phyloP scores from a whole-genome alignment of 2,797 vertebrate genomes.

The Megaceryle alcyon region DNA sequence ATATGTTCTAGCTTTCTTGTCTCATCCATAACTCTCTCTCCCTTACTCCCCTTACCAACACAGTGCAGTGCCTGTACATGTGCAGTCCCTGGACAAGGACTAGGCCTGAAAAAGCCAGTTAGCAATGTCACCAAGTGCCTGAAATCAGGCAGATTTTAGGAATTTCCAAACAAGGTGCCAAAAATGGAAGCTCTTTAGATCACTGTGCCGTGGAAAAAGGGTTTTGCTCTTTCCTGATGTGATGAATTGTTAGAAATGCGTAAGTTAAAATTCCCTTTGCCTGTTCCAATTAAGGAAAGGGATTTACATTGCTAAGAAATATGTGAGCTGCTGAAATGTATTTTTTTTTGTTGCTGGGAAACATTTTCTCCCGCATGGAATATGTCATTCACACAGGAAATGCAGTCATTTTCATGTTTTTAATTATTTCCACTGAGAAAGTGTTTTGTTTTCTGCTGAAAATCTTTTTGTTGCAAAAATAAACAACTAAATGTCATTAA shows the following conservation, averaged over 20 bases:
- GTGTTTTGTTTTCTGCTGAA: slow-evolving; percentile 52
- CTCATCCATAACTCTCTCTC: not conserved
- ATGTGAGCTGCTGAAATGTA: not conserved
- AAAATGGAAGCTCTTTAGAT: not conserved
- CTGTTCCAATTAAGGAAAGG: not conserved
- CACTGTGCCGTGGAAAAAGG: not conserved
- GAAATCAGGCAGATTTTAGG: not conserved
- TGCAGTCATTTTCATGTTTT: slow-evolving; percentile 57
- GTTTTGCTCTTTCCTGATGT: not conserved
- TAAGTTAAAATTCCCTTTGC: not conserved
- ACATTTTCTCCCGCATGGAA: slow-evolving; percentile 17
- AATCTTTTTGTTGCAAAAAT: slow-evolving; percentile 46
- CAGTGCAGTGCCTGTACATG: accelerated
- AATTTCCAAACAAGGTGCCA: not conserved
- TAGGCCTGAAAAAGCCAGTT: not conserved
- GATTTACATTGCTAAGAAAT: not conserved
- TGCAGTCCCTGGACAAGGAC: not conserved
- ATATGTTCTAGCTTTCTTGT: not conserved
- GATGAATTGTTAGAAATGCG: not conserved
- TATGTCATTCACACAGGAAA: slow-evolving; percentile 53
- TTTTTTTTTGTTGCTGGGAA: slow-evolving; percentile 23
- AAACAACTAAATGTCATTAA: slow-evolving; percentile 40
- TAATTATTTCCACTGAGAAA: slow-evolving; percentile 57
- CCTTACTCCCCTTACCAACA: not conserved
- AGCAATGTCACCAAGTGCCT: not conserved